Evolutionary conservation across 1,140 invertebrate genomes (phyloP), one percentile per base, ranked within the genome.

Genomic region (Stegodyphus dumicola): DNA sequence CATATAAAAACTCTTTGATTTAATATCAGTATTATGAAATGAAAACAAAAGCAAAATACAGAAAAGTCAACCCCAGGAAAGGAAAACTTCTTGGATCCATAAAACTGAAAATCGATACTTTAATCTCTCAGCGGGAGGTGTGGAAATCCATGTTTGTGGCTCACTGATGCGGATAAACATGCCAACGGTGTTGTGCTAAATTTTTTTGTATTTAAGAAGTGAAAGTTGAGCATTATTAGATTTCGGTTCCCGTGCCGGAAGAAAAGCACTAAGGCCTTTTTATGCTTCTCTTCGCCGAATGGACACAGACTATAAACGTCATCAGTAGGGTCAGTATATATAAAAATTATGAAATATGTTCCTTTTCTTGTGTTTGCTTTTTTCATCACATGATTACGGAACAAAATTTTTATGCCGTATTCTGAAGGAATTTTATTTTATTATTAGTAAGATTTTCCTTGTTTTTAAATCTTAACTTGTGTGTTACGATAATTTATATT

Each of bases 171-270:
- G 49, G 51, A 73, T 73, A 73, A 73, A 73, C 70, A 73, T 73
- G 70, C 70, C 70, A 73, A 52, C 17, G 51, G 49, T 52, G 53
- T 15, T 17, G 70, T 7, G 53, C 49, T 15, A 52, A 52, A 52
- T 10, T 73, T 73, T 73, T 73, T 73, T 73, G 70, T 73, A 52
- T 7, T 73, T 52, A 73, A 18, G 70, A 73, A 73, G 70, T 73
- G 70, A 73, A 73, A 73, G 70, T 73, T 73, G 70, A 73, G 53
- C 70, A 73, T 73, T 73, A 73, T 73, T 73, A 70, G 69, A 70
- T 70, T 48, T 49, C 13, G 69, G 48, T 70, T 70, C 69, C 51
- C 51, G 33, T 18, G 6, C 51, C 18, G 11, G 51, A 70, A 70
- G 18, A 70, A 70, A 70, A 70, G 10, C 33, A 33, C 69, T 49